Base-by-base conservation (phyloP, 2,888 invertebrate species). In the Trissonchulus sp. region DNA sequence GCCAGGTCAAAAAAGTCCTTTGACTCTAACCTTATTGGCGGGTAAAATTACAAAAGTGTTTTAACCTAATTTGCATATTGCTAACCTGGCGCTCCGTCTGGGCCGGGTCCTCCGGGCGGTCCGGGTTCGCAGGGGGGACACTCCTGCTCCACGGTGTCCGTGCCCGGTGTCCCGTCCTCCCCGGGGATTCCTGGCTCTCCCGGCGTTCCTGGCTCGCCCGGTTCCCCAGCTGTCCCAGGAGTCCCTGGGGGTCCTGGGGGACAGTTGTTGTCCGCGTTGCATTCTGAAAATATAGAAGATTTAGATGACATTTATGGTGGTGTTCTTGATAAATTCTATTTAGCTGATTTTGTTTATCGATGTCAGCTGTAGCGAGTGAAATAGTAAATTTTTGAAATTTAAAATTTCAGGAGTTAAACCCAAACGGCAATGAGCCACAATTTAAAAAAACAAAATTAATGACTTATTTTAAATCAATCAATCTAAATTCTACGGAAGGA, bases 141-240 rank as follows among this genome's bases (percentile, higher is more conserved):
- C 38, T 18, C n/a, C 38, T 71, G 71, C 33, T 31, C 71, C 28
- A 31, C n/a, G 8, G 28, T 68, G 33, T 28, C 68, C n/a, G 68
- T 31, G 28, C 18, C 15, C 8, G 8, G 28, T 68, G 28, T 68
- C n/a, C 18, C 68, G 8, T 68, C 18, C 28, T 18, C 33, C 18
- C 68, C 28, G n/a, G 18, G 68, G 15, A 30, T 8, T 68, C 18
- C 68, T 68, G 15, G n/a, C n/a, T n/a, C n/a, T n/a, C n/a, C n/a
- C n/a, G n/a, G n/a, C 71, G 71, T 75, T 18, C 75, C 75, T 2
- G 77, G 63, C 2, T 18, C 30, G 33, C 75, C 75, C 69, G 76
- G 75, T 15, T 65, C 35, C 3, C 75, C 75, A 31, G 48, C 65
- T 33, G 35, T 38, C 18, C 75, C 75, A 2, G 63, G 48, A 31